These are phyloP conservation scores for Drosophila paracracens DNA, from an alignment of 2,888 invertebrate genomes.

Conservation along the genomic window DNA sequence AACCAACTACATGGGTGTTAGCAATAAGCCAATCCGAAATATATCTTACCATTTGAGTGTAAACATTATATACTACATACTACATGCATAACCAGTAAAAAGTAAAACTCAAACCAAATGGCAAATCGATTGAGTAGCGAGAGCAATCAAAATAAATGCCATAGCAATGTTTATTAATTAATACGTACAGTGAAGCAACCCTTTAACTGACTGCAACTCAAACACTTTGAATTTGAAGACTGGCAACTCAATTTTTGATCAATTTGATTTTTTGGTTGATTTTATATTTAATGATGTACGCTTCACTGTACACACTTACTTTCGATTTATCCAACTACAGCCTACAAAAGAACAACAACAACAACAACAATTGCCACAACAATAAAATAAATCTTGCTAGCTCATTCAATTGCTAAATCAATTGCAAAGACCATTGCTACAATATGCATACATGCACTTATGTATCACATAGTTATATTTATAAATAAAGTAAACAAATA, in stretches of 20 bases:
- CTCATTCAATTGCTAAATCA: conserved; percentile 42
- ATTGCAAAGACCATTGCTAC: conserved; percentile 35
- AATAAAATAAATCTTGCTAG: conserved; percentile 21
- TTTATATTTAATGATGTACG: not conserved
- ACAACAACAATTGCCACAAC: not conserved
- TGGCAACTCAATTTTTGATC: not conserved
- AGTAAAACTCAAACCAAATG: conserved; percentile 16
- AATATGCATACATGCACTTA: conserved; percentile 19
- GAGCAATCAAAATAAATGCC: not conserved
- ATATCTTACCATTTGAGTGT: conserved; percentile 28
- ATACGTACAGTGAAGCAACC: conserved; percentile 9
- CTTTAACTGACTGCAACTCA: not conserved
- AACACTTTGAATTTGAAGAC: not conserved
- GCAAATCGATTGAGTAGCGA: conserved; percentile 24
- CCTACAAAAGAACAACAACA: not conserved
- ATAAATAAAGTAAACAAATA: conserved; percentile 33
- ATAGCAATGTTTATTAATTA: not conserved
- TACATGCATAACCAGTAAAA: conserved; percentile 29
- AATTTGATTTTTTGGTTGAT: too few relatives aligned
- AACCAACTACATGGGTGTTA: conserved; percentile 36
- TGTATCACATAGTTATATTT: conserved; percentile 42
- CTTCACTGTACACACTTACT: conserved; percentile 12
- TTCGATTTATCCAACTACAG: not conserved
- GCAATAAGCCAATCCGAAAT: conserved; percentile 34
- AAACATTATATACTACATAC: conserved; percentile 32